Evolutionary conservation across 2,888 invertebrate species (phyloP).

Genomic region (Parnassius smintheus): DNA sequence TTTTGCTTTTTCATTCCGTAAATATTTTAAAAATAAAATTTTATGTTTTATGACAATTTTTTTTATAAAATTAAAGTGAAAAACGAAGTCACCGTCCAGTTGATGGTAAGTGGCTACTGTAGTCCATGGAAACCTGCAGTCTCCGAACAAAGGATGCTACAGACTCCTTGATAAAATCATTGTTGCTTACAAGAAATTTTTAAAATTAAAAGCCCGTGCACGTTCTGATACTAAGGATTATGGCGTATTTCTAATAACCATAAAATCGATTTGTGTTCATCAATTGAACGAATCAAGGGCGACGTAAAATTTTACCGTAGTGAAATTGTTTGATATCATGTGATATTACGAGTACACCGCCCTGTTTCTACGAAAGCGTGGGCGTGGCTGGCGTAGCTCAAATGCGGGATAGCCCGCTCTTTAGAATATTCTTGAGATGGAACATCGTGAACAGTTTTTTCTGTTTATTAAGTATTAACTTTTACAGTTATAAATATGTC

Average conservation of each 20-base stretch:
- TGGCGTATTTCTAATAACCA: slow-evolving; percentile 7
- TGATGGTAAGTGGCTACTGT: too few species aligned
- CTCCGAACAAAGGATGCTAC: too few species aligned
- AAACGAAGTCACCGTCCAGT: too few species aligned
- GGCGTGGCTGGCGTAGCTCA: slow-evolving; percentile 37
- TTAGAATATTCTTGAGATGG: background rate
- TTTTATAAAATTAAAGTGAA: too few species aligned
- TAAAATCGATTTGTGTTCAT: slow-evolving; percentile 4
- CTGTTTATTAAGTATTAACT: too few species aligned
- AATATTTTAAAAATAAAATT: too few species aligned
- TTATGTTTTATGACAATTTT: too few species aligned
- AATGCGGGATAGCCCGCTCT: slow-evolving; percentile 13
- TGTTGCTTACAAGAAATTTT: too few species aligned
- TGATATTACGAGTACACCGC: background rate
- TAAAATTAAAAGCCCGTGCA: background rate
- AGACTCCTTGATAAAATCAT: too few species aligned
- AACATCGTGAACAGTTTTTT: background rate
- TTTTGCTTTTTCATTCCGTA: too few species aligned
- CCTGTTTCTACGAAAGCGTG: slow-evolving; percentile 27
- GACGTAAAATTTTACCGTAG: slow-evolving; percentile 15
- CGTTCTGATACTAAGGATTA: slow-evolving; percentile 12
- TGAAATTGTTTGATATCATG: slow-evolving; percentile 20
- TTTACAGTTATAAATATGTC: too few species aligned
- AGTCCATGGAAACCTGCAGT: too few species aligned
- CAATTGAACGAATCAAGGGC: slow-evolving; percentile 15